These are phyloP conservation scores for Eudasyphora cyanicolor DNA, from an alignment of 2,888 invertebrate genomes.

Conservation along the genomic window DNA sequence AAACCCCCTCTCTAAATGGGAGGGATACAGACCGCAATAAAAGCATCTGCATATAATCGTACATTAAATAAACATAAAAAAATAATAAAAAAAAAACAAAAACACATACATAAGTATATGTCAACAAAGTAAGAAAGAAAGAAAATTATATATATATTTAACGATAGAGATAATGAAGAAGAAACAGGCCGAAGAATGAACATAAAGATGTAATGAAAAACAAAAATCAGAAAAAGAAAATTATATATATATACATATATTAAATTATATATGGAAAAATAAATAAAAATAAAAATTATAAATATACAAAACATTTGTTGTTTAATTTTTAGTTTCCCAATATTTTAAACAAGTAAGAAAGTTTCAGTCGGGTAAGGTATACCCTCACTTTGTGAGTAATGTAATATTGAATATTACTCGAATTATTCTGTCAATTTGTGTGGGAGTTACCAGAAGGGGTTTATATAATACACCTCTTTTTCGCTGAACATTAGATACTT, in stretches of 20 bases:
- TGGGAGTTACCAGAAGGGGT: too few relatives aligned
- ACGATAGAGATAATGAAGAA: constrained; percentile 8
- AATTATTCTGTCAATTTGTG: too few relatives aligned
- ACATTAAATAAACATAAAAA: constrained; percentile 33
- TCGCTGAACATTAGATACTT: too few relatives aligned
- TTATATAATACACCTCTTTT: too few relatives aligned
- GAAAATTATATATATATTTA: constrained; percentile 59
- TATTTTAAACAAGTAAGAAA: not conserved
- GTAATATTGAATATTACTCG: too few relatives aligned
- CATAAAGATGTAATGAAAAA: constrained; percentile 32
- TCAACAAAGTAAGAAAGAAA: constrained; percentile 70
- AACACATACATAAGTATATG: constrained; percentile 71
- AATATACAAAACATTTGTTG: constrained; percentile 31
- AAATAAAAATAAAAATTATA: constrained; percentile 55
- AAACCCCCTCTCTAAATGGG: constrained; percentile 4
- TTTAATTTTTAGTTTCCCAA: not conserved
- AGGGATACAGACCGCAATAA: not conserved
- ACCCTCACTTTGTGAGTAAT: too few relatives aligned
- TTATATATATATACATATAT: constrained; percentile 55
- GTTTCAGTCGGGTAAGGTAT: too few relatives aligned
- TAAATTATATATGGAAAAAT: constrained; percentile 57
- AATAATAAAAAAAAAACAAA: constrained; percentile 7
- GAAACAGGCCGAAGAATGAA: constrained; percentile 8
- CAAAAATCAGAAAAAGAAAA: constrained; percentile 40
- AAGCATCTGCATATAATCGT: constrained; percentile 53